Percentiles rank a stretch among this genome's conserved stretches.
Conservation (phyloP, 2,888 invertebrate species). For the Priocnemis perturbator region DNA sequence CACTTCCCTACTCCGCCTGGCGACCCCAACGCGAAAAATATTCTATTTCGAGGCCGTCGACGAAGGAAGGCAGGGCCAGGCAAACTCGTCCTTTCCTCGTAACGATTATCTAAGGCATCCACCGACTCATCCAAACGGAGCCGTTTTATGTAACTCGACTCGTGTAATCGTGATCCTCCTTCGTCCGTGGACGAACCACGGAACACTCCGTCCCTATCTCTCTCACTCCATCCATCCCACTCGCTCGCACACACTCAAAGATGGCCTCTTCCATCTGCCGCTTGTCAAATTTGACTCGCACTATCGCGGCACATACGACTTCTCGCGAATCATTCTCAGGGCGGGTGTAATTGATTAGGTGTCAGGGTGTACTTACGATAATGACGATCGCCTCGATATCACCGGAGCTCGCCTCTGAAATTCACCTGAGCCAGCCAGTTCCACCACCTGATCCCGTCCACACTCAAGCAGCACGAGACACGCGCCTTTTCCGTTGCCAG, state of each 20-base stretch:
- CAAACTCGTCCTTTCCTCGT: conserved; percentile 27
- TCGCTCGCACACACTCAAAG: conserved; percentile 48
- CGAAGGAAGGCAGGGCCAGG: too few relatives aligned
- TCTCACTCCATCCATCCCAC: not conserved
- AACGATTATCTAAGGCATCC: conserved; percentile 43
- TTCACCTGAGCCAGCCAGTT: conserved; percentile 23
- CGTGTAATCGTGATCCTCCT: conserved; percentile 41
- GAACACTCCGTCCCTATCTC: conserved; percentile 3
- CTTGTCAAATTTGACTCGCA: conserved; percentile 39
- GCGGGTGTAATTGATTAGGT: not conserved
- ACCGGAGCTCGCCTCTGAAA: conserved; percentile 23
- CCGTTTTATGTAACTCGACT: conserved; percentile 54
- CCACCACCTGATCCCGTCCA: conserved; percentile 51
- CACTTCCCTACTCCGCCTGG: too few relatives aligned
- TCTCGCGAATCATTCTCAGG: too few relatives aligned
- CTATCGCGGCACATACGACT: not conserved
- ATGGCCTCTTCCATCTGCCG: conserved; percentile 56
- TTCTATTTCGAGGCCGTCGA: too few relatives aligned
- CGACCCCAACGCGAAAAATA: too few relatives aligned
- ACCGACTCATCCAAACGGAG: conserved; percentile 30
- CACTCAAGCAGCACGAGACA: conserved; percentile 30
- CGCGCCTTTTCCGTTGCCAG: conserved; percentile 35
- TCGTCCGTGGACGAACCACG: conserved; percentile 39
- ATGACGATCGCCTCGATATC: conserved; percentile 34
- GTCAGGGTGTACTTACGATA: conserved; percentile 47